These are phyloP conservation scores for Gobio occitaniae DNA, from an alignment of 2,797 vertebrate genomes.

Conservation along the genomic window DNA sequence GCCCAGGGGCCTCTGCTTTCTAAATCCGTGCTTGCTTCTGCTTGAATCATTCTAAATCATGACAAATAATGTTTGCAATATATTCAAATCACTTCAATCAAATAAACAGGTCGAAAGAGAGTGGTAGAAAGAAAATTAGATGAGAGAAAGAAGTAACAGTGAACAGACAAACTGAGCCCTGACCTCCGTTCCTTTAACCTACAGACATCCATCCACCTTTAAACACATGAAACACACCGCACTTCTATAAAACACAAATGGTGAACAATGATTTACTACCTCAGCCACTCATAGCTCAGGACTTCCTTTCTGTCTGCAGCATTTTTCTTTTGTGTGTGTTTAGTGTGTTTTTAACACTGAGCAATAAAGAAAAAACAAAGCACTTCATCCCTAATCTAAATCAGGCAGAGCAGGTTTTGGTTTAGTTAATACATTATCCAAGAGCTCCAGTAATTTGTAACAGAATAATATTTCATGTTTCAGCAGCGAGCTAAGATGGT, in stretches of 20 bases:
- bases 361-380: not conserved
- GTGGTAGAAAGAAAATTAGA: not conserved
- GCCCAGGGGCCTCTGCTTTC: too few species aligned
- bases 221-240: not conserved
- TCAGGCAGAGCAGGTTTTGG: not conserved
- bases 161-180: not conserved
- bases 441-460: constrained; percentile 1
- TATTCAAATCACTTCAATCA: not conserved
- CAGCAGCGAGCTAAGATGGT: not conserved
- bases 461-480: not conserved
- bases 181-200: not conserved
- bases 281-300: not conserved
- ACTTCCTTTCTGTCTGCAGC: not conserved
- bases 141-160: not conserved
- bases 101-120: not conserved
- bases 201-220: not conserved
- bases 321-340: not conserved
- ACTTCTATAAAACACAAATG: not conserved
- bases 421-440: constrained; percentile 6
- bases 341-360: not conserved
- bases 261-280: not conserved
- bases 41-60: not conserved
- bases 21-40: too few species aligned
- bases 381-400: not conserved
- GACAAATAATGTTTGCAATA: not conserved